phyloP scores from a whole-genome alignment of 2,113 vertebrate genomes.

The Sminthopsis crassicaudata region DNA sequence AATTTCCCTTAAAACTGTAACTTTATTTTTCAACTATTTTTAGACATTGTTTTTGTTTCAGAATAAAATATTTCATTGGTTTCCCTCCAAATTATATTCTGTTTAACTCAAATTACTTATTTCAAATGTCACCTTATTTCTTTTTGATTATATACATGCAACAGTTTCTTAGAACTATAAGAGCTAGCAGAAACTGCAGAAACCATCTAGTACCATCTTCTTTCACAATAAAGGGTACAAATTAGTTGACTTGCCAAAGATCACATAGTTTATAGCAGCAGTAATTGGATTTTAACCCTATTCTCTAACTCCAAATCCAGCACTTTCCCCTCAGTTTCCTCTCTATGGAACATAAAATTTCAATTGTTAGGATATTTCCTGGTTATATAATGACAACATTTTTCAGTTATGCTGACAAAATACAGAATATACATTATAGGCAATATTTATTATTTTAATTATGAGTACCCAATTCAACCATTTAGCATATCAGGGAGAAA shows the following conservation, averaged over 20 bases:
- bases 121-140: not conserved
- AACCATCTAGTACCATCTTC: not conserved
- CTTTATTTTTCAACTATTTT: too few relatives aligned
- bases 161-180: not conserved
- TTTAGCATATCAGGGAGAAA: not conserved
- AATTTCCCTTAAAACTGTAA: too few relatives aligned
- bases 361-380: not conserved
- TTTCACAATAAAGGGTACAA: not conserved
- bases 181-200: not conserved
- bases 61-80: not conserved
- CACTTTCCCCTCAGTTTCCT: not conserved
- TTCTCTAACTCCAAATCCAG: not conserved
- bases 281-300: not conserved
- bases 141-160: not conserved
- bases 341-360: not conserved
- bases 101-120: not conserved
- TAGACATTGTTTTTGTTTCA: not conserved
- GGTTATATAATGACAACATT: not conserved
- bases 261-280: not conserved
- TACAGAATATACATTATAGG: not conserved
- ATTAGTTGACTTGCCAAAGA: not conserved
- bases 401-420: not conserved
- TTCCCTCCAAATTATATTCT: not conserved
- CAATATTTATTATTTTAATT: not conserved
- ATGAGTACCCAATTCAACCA: not conserved